Conservation (phyloP, 1,140 invertebrate genomes). For the Penaeus vannamei region DNA sequence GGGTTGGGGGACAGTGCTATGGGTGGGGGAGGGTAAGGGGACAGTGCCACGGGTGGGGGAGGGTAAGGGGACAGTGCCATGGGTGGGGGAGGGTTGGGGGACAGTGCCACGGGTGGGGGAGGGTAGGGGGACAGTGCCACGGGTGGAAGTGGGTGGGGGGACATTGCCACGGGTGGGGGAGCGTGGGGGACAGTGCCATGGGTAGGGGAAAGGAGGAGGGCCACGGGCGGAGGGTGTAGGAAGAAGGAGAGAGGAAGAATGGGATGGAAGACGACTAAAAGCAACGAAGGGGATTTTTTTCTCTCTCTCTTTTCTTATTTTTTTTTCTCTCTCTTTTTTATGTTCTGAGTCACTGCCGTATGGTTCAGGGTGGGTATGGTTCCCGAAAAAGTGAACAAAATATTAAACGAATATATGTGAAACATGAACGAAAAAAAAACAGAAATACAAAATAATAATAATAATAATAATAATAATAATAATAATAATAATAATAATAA, state of each 20-base stretch:
- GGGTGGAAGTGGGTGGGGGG: background rate
- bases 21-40: background rate
- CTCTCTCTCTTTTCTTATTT: background rate
- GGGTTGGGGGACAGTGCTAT: background rate
- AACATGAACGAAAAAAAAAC: background rate
- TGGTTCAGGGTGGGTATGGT: background rate
- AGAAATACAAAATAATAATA: background rate
- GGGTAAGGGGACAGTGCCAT: background rate
- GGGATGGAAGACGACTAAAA: too few relatives aligned
- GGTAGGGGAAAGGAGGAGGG: too few relatives aligned
- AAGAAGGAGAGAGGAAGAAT: too few relatives aligned
- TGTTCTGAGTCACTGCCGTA: background rate
- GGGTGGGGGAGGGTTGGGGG: too few relatives aligned
- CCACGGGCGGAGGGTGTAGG: too few relatives aligned
- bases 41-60: background rate
- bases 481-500: conserved; percentile 16
- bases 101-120: background rate
- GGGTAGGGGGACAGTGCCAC: background rate
- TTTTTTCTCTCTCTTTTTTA: conserved; percentile 3
- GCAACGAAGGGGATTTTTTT: background rate
- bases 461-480: conserved; percentile 2
- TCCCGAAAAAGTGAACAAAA: conserved; percentile 8
- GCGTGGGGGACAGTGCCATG: too few relatives aligned
- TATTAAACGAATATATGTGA: too few relatives aligned
- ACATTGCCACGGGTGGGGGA: too few relatives aligned